These are phyloP conservation scores for Achatina immaculata DNA, from an alignment of 1,140 invertebrate genomes.

Conservation along the genomic window DNA sequence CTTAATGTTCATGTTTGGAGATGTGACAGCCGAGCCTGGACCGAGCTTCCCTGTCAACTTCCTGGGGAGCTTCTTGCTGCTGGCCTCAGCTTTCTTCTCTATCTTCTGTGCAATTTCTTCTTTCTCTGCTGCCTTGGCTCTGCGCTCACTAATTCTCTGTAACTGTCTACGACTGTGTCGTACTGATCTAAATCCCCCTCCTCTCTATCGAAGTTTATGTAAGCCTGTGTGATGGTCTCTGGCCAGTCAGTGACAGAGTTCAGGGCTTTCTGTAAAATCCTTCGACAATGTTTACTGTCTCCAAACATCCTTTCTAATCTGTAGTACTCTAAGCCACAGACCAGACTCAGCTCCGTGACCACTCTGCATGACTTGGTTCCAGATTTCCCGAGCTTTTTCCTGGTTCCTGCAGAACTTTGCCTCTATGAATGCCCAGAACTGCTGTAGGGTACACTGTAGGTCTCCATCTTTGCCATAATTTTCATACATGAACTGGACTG, in stretches of 20 bases:
- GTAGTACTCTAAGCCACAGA: slow-evolving; percentile 81
- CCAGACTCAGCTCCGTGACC: slow-evolving; percentile 75
- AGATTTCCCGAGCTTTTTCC: slow-evolving; percentile 79
- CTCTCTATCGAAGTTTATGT: slow-evolving; percentile 84
- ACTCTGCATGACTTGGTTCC: slow-evolving; percentile 80
- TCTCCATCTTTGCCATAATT: slow-evolving; percentile 77
- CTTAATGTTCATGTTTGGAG: too few species aligned
- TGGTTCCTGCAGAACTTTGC: slow-evolving; percentile 75
- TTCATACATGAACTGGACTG: slow-evolving; percentile 75
- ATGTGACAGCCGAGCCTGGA: too few species aligned
- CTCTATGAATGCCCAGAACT: slow-evolving; percentile 82
- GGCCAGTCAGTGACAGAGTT: slow-evolving; percentile 80
- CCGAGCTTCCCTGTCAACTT: too few species aligned
- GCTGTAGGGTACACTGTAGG: slow-evolving; percentile 77
- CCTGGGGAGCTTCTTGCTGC: slow-evolving; percentile 47
- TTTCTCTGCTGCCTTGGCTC: slow-evolving; percentile 59
- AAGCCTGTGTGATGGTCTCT: slow-evolving; percentile 80
- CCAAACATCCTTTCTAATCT: slow-evolving; percentile 79
- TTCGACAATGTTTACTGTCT: slow-evolving; percentile 77
- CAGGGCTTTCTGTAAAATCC: slow-evolving; percentile 77
- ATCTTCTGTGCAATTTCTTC: slow-evolving; percentile 58
- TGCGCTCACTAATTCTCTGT: slow-evolving; percentile 61
- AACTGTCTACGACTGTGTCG: slow-evolving; percentile 66
- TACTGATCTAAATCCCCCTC: slow-evolving; percentile 78
- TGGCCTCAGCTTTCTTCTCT: slow-evolving; percentile 71